Conservation (phyloP, 1,140 invertebrate species). For the Rhopalosiphum maidis region DNA sequence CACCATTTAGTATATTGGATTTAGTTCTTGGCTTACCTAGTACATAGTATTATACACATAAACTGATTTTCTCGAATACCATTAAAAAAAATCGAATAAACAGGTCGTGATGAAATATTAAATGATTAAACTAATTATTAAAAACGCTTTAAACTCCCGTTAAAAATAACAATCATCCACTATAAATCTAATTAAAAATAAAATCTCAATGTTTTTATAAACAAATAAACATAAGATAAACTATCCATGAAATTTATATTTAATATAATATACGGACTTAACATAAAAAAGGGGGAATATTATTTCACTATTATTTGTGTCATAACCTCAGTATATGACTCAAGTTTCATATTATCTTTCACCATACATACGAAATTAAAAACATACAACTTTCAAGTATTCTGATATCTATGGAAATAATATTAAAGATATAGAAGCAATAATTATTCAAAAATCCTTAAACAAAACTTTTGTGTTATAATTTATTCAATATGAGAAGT, state of each 20-base stretch:
- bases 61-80: background rate
- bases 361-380: background rate
- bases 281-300: background rate
- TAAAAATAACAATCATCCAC: background rate
- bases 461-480: background rate
- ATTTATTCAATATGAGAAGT: background rate
- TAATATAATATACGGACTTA: background rate
- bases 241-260: background rate
- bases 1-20: background rate
- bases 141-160: background rate
- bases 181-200: background rate
- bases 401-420: background rate
- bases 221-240: background rate
- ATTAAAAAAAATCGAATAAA: background rate
- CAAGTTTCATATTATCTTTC: background rate
- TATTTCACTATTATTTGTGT: background rate
- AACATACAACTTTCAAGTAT: background rate
- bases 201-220: background rate
- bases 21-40: background rate
- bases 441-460: background rate
- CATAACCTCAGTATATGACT: background rate
- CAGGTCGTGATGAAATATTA: background rate
- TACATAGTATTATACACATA: background rate
- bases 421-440: background rate
- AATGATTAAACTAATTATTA: background rate